Evolutionary conservation across 2,888 invertebrate species (phyloP).

Genomic region (Conops quadrifasciatus): DNA sequence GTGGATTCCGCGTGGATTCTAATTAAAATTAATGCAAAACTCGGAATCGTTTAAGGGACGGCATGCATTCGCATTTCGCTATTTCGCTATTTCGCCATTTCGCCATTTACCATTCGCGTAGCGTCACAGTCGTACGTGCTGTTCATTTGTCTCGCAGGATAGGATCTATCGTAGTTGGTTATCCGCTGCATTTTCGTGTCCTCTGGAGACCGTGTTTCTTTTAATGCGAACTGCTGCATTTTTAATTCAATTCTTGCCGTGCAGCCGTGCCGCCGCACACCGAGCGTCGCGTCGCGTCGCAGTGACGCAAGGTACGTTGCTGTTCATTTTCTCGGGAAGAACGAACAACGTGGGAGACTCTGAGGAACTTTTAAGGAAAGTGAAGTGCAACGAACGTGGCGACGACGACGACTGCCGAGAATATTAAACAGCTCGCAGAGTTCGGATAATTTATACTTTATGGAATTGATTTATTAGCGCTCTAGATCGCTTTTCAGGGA

Average conservation of each 20-base stretch:
- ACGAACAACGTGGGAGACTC: conserved; percentile 39
- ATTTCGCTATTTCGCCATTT: no score
- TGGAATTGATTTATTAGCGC: background rate
- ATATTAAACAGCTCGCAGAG: conserved; percentile 6
- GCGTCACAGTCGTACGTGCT: conserved; percentile 1
- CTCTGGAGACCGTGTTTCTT: conserved; percentile 30
- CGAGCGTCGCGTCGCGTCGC: background rate
- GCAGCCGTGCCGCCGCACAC: background rate
- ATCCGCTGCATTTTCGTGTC: conserved; percentile 13
- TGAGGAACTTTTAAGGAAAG: background rate
- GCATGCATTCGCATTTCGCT: conserved; percentile 13
- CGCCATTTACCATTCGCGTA: background rate
- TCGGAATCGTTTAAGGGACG: conserved; percentile 44
- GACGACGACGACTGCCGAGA: background rate
- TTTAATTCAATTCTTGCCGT: conserved; percentile 38
- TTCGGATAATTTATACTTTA: conserved; percentile 8
- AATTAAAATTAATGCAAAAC: conserved; percentile 52
- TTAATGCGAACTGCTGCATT: conserved; percentile 40
- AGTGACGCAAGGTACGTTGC: conserved; percentile 3
- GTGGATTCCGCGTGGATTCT: conserved; percentile 39
- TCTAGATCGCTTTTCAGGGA: no score
- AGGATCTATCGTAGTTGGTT: background rate
- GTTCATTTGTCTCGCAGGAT: background rate
- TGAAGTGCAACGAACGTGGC: background rate
- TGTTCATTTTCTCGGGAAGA: conserved; percentile 28